Evolutionary conservation across 2,888 invertebrate genomes (phyloP).

Genomic region (Caenorhabditis zanzibari): DNA sequence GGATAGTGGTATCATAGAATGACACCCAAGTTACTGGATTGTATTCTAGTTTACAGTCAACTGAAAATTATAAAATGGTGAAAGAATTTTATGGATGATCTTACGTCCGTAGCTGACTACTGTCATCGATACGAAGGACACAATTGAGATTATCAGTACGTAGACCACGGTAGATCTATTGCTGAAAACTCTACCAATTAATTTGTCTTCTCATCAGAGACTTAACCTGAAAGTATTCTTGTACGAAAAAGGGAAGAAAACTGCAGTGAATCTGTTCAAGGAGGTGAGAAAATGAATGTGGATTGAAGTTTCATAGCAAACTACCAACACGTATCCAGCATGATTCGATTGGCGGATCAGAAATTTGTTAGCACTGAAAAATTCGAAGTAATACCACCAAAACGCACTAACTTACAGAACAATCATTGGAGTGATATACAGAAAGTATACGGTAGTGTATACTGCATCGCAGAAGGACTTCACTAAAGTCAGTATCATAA

Average conservation of each 20-base stretch:
- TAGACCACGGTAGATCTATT: conserved; percentile 4
- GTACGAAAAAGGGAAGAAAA: conserved; percentile 44
- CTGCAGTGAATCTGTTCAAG: conserved; percentile 38
- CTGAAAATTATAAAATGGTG: conserved; percentile 11
- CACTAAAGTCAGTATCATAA: conserved; percentile 34
- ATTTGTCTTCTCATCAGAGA: neutral
- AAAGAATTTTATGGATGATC: neutral
- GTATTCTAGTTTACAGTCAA: conserved; percentile 27
- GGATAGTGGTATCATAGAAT: conserved; percentile 29
- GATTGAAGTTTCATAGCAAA: conserved; percentile 42
- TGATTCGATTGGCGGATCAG: neutral
- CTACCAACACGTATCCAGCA: conserved; percentile 9
- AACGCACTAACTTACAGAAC: conserved; percentile 30
- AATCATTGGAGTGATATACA: conserved; percentile 46
- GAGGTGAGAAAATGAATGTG: conserved; percentile 47
- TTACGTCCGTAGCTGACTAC: conserved; percentile 31
- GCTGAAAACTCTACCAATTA: conserved; percentile 6
- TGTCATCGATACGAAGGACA: conserved; percentile 22
- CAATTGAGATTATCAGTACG: neutral
- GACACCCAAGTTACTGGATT: conserved; percentile 31
- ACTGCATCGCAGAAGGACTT: conserved; percentile 38
- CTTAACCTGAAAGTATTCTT: conserved; percentile 30
- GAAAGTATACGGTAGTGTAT: conserved; percentile 22
- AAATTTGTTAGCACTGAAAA: conserved; percentile 29
- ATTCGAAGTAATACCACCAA: neutral